Conservation (phyloP, 2,888 invertebrate species). For the Leptopilina drosophilae region DNA sequence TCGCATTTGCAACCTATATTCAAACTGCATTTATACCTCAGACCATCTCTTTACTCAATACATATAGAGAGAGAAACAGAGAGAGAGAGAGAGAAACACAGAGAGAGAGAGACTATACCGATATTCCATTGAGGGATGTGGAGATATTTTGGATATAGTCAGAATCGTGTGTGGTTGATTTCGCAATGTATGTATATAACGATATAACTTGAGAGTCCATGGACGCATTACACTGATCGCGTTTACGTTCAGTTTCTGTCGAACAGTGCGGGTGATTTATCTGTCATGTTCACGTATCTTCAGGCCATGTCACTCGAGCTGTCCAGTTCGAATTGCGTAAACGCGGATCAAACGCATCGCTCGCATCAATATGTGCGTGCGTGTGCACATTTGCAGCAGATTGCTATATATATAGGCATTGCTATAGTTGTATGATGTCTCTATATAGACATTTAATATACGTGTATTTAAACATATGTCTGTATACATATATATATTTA, state of each 20-base stretch:
- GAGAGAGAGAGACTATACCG: background rate
- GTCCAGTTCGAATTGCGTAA: slow-evolving; percentile 54
- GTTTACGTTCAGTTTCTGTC: slow-evolving; percentile 56
- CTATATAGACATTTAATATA: background rate
- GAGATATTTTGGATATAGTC: slow-evolving; percentile 6
- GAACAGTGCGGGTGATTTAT: slow-evolving; percentile 22
- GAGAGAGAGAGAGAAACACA: no score
- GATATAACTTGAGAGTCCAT: slow-evolving; percentile 51
- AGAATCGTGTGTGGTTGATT: background rate
- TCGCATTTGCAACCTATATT: slow-evolving; percentile 1
- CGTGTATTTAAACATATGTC: no score
- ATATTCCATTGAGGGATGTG: background rate
- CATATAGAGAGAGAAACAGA: background rate
- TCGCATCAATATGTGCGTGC: slow-evolving; percentile 2
- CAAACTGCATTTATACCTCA: slow-evolving; percentile 22
- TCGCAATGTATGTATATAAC: slow-evolving; percentile 36
- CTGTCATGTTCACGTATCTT: slow-evolving; percentile 46
- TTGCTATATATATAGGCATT: no score
- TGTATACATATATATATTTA: no score
- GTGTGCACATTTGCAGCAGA: background rate
- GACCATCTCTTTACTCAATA: background rate
- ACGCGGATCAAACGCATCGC: slow-evolving; percentile 51
- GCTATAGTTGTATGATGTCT: no score
- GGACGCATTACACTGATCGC: slow-evolving; percentile 58
- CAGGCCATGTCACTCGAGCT: slow-evolving; percentile 51